phyloP scores from a whole-genome alignment of 2,888 invertebrate species.

The Carcina quercana region DNA sequence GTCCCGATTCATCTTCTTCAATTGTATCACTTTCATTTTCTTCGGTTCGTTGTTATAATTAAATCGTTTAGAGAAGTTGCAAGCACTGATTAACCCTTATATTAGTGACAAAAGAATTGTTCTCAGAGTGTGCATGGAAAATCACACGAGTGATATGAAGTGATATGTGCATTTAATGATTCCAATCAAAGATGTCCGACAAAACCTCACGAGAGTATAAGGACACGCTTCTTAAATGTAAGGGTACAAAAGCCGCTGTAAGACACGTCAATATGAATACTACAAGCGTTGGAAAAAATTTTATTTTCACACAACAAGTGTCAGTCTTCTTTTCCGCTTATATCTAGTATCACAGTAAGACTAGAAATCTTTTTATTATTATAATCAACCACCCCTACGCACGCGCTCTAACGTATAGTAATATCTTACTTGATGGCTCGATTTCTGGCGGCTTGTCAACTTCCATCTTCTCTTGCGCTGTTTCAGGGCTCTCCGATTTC shows the following conservation, averaged over 20 bases:
- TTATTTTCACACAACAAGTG: constrained; percentile 55
- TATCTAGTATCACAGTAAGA: constrained; percentile 48
- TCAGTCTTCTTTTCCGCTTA: constrained; percentile 33
- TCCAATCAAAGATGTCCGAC: no score
- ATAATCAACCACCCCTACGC: constrained; percentile 20
- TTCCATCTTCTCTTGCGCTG: constrained; percentile 14
- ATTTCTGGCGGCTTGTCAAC: constrained; percentile 21
- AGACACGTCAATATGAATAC: constrained; percentile 60
- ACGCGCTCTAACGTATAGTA: constrained; percentile 36
- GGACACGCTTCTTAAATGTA: constrained; percentile 31
- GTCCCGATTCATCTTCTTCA: no score
- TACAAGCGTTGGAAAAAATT: constrained; percentile 59
- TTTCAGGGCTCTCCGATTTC: constrained; percentile 74
- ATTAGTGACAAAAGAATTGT: no score
- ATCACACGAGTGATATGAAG: no score
- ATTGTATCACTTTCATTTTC: no score
- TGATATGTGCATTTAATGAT: no score
- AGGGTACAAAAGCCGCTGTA: constrained; percentile 45
- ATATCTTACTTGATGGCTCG: constrained; percentile 68
- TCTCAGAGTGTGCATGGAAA: no score
- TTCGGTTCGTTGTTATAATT: no score
- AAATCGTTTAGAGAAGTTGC: no score
- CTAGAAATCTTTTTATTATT: constrained; percentile 13
- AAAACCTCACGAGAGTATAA: no score
- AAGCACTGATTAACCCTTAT: no score